Percentiles rank a stretch among this genome's conserved stretches.
These are phyloP conservation scores for Poicephalus meyeri DNA, from an alignment of 2,113 vertebrate genomes.

Conservation along the genomic window DNA sequence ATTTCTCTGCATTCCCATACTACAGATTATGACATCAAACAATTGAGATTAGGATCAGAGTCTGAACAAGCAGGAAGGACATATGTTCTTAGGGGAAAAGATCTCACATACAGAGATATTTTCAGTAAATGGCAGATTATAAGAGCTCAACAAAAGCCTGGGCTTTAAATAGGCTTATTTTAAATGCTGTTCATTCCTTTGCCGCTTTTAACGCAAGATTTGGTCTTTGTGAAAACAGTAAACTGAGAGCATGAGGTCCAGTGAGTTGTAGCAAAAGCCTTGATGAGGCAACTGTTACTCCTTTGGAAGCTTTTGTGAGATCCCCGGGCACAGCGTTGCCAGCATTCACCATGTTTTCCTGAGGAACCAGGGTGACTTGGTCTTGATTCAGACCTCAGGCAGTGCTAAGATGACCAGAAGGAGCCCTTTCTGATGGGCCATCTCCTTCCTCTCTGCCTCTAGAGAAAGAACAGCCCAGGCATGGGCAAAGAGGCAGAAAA, in stretches of 20 bases:
- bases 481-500: neutral
- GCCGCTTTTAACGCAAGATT: constrained; percentile 16
- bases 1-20: constrained; percentile 40
- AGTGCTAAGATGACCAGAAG: neutral
- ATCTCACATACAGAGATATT: constrained; percentile 36
- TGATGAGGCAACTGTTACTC: neutral
- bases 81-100: constrained; percentile 43
- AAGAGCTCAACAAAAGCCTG: constrained; percentile 26
- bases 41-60: constrained; percentile 54
- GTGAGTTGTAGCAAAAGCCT: neutral
- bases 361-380: neutral
- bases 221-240: neutral
- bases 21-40: constrained; percentile 61
- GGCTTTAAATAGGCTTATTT: constrained; percentile 23
- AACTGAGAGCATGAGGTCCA: neutral
- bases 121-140: constrained; percentile 41
- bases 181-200: neutral
- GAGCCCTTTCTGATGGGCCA: neutral
- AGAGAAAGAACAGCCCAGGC: neutral
- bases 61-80: constrained; percentile 53
- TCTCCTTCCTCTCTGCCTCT: neutral
- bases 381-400: neutral
- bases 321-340: neutral
- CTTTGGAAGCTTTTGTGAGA: neutral
- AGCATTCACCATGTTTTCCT: neutral